phyloP scores from a whole-genome alignment of 2,113 vertebrate genomes.

The Riparia riparia region DNA sequence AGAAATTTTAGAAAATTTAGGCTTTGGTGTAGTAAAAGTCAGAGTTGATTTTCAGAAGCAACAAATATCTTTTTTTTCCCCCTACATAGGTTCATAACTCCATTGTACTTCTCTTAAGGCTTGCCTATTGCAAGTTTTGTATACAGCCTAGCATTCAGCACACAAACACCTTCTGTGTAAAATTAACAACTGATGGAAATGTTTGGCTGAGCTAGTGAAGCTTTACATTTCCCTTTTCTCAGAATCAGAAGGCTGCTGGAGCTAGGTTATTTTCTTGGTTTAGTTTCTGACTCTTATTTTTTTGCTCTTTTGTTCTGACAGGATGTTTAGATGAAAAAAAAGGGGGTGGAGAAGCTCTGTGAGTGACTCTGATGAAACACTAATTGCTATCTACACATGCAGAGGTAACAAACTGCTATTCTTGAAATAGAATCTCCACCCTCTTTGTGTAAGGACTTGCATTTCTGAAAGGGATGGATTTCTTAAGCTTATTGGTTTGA shows the following conservation, averaged over 20 bases:
- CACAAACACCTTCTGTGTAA: not conserved
- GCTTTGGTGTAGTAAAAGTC: not conserved
- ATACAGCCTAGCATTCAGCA: not conserved
- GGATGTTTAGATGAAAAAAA: not conserved
- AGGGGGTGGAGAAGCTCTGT: not conserved
- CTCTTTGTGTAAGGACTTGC: not conserved
- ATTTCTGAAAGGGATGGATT: not conserved
- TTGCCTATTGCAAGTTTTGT: not conserved
- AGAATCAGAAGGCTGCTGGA: not conserved
- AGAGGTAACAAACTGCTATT: not conserved
- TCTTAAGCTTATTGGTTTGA: not conserved
- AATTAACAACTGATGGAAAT: not conserved
- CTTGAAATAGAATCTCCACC: not conserved
- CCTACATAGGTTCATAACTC: not conserved
- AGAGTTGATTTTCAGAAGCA: not conserved
- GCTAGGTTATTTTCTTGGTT: not conserved
- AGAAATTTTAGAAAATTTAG: not conserved
- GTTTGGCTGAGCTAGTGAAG: not conserved
- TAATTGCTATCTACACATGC: not conserved
- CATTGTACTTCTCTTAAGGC: not conserved
- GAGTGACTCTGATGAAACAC: not conserved
- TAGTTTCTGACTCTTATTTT: not conserved
- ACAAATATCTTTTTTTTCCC: accelerated
- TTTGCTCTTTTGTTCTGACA: not conserved
- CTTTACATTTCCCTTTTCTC: not conserved